Percentiles rank a stretch among this genome's conserved stretches.
Evolutionary conservation across 2,888 invertebrate species (phyloP).

Genomic region (Pseudococcus jackbeardsleyi): DNA sequence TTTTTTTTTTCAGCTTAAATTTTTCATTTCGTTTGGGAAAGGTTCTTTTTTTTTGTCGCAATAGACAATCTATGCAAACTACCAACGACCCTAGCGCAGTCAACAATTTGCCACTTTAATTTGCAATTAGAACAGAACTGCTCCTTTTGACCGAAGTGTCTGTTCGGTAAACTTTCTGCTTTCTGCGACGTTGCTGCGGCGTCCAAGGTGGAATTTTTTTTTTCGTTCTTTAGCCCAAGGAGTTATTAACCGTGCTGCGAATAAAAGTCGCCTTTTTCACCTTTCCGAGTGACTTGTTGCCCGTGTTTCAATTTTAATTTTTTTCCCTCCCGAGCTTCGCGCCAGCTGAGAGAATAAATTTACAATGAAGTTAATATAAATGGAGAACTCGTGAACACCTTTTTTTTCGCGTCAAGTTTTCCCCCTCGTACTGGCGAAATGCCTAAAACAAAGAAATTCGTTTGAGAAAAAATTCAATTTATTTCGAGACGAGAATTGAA

Average conservation of each 20-base stretch:
- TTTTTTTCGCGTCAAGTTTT: background rate
- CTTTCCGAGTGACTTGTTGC: slow-evolving; percentile 43
- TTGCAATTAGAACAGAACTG: slow-evolving; percentile 43
- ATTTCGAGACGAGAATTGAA: slow-evolving; percentile 27
- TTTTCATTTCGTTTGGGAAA: background rate
- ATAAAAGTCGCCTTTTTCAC: slow-evolving; percentile 34
- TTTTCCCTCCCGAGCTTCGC: background rate
- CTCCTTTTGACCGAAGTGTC: slow-evolving; percentile 26
- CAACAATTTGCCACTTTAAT: slow-evolving; percentile 57
- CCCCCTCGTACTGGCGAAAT: background rate
- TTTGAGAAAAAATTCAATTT: slow-evolving; percentile 29
- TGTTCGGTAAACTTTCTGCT: background rate
- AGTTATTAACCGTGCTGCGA: slow-evolving; percentile 47
- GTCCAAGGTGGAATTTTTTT: background rate
- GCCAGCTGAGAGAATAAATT: slow-evolving; percentile 18
- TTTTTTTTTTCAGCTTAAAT: background rate
- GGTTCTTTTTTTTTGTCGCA: background rate
- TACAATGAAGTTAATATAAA: slow-evolving; percentile 39
- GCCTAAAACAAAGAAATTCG: slow-evolving; percentile 37
- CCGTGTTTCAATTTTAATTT: slow-evolving; percentile 43
- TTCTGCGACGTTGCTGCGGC: background rate
- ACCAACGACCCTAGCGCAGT: background rate
- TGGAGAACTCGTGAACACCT: slow-evolving; percentile 39
- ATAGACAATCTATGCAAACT: slow-evolving; percentile 37
- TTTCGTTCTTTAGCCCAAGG: slow-evolving; percentile 5